phyloP scores from a whole-genome alignment of 2,888 invertebrate genomes.

The Junonia oenone region DNA sequence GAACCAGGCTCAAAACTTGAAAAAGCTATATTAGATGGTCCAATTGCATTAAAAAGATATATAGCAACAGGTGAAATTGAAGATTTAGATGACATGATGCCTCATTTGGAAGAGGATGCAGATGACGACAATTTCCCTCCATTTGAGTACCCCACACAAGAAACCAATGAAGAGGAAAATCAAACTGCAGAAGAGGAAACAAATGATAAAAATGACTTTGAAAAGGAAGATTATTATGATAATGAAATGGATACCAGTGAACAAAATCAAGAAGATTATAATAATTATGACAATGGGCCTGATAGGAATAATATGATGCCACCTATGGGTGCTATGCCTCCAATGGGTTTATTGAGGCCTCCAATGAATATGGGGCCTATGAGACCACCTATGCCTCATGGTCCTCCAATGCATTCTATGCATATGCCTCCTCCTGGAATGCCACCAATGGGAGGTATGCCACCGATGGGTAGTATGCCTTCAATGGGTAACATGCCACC shows the following conservation, averaged over 20 bases:
- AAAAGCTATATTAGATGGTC: slow-evolving; percentile 87
- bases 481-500: slow-evolving; percentile 47
- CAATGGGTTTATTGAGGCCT: slow-evolving; percentile 36
- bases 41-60: slow-evolving; percentile 86
- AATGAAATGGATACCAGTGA: slow-evolving; percentile 63
- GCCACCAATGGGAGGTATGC: slow-evolving; percentile 47
- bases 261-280: slow-evolving; percentile 59
- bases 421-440: slow-evolving; percentile 48
- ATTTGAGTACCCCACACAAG: slow-evolving; percentile 64
- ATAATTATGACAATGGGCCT: slow-evolving; percentile 55
- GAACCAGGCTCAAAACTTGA: slow-evolving; percentile 88
- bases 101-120: slow-evolving; percentile 82
- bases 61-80: slow-evolving; percentile 90
- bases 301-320: slow-evolving; percentile 48
- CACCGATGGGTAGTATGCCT: slow-evolving; percentile 43
- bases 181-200: slow-evolving; percentile 49
- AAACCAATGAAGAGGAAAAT: slow-evolving; percentile 43
- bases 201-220: slow-evolving; percentile 47
- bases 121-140: slow-evolving; percentile 67
- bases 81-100: slow-evolving; percentile 88
- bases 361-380: slow-evolving; percentile 40
- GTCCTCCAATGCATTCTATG: slow-evolving; percentile 41
- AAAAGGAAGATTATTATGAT: slow-evolving; percentile 55
- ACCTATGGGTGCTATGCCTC: slow-evolving; percentile 42
- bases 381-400: slow-evolving; percentile 36